Conservation (phyloP, 2,888 invertebrate species). For the Aphodius granarius region DNA sequence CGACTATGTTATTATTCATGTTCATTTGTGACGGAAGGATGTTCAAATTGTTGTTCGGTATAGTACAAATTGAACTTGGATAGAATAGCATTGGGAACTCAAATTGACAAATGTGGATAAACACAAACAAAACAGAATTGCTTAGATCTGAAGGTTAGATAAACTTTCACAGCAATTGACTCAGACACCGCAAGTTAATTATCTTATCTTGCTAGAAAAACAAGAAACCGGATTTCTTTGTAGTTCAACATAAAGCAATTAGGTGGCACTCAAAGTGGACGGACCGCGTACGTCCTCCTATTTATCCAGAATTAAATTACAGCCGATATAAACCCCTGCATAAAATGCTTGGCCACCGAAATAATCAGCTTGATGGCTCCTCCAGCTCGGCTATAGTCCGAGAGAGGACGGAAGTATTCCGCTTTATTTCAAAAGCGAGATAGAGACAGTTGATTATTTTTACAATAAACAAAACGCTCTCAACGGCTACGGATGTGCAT, state of each 20-base stretch:
- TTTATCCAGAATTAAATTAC: background rate
- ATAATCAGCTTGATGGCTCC: slow-evolving; percentile 7
- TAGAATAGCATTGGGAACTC: too few species aligned
- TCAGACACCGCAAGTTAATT: background rate
- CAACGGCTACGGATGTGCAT: slow-evolving; percentile 7
- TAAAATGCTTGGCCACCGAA: background rate
- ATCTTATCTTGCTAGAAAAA: background rate
- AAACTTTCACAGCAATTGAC: background rate
- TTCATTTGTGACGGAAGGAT: too few species aligned
- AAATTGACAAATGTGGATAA: too few species aligned
- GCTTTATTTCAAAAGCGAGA: background rate
- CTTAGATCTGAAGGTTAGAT: background rate
- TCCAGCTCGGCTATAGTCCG: background rate
- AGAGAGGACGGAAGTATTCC: background rate
- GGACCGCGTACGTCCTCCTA: background rate
- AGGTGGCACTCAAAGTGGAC: background rate
- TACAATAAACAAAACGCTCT: slow-evolving; percentile 13
- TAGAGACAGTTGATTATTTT: slow-evolving; percentile 6
- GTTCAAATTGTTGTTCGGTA: too few species aligned
- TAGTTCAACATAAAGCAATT: background rate
- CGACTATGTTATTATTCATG: too few species aligned
- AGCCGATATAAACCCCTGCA: background rate
- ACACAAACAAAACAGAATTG: too few species aligned
- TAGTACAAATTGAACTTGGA: too few species aligned
- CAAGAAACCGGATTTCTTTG: background rate